These are phyloP conservation scores for Poecilia latipinna DNA, from an alignment of 2,113 vertebrate genomes.

Conservation along the genomic window DNA sequence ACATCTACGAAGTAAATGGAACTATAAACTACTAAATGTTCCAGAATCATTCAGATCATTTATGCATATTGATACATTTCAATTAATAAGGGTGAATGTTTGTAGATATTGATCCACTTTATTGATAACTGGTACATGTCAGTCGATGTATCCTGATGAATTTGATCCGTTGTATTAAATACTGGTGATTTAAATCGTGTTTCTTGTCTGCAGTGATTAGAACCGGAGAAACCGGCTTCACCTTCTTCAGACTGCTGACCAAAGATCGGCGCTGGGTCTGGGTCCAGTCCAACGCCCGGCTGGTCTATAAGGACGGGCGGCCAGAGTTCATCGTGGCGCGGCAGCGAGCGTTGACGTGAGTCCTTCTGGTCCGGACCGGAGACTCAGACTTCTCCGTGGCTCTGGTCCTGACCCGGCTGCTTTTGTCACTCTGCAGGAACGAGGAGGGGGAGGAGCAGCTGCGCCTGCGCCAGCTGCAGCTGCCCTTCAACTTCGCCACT, in stretches of 20 bases:
- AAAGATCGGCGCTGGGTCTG: conserved; percentile 82
- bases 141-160: too few relatives aligned
- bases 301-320: conserved; percentile 81
- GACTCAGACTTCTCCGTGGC: too few relatives aligned
- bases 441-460: conserved; percentile 87
- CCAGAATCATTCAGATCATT: too few relatives aligned
- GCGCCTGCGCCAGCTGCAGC: conserved; percentile 74
- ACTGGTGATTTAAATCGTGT: too few relatives aligned
- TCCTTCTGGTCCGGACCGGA: not conserved
- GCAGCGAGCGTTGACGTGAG: conserved; percentile 82
- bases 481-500: conserved; percentile 82
- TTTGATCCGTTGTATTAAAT: too few relatives aligned
- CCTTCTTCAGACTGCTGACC: conserved; percentile 82
- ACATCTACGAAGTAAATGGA: conserved; percentile 72
- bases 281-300: conserved; percentile 82
- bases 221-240: conserved; percentile 81
- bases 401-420: not conserved
- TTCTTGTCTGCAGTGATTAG: conserved; percentile 79
- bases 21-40: too few relatives aligned
- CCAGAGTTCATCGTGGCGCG: conserved; percentile 82
- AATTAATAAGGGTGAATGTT: too few relatives aligned
- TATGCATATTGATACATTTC: too few relatives aligned
- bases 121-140: too few relatives aligned
- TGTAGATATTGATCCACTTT: too few relatives aligned
- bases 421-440: conserved; percentile 65